Evolutionary conservation across 2,113 vertebrate genomes (phyloP).

Genomic region (Gadus chalcogrammus): DNA sequence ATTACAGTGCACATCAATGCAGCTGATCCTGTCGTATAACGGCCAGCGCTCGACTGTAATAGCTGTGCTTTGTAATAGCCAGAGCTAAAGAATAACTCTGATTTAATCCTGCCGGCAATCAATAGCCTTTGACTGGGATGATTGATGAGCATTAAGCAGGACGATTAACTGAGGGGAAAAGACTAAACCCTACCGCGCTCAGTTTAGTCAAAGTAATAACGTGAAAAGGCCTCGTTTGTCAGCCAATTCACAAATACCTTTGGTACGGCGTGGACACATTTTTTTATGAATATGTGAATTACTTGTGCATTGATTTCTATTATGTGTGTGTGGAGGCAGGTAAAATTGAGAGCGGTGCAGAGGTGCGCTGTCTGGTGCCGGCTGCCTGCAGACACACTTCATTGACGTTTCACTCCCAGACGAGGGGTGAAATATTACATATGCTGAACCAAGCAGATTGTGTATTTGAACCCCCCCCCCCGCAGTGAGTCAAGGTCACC

Average conservation of each 20-base stretch:
- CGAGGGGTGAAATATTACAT: conserved; percentile 55
- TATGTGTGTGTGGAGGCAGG: conserved; percentile 47
- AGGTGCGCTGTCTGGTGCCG: conserved; percentile 26
- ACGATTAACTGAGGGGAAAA: conserved; percentile 63
- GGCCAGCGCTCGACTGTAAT: conserved; percentile 66
- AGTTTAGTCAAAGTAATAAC: conserved; percentile 37
- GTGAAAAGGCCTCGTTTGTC: conserved; percentile 67
- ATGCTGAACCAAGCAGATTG: conserved; percentile 67
- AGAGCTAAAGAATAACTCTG: conserved; percentile 69
- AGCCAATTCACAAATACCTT: conserved; percentile 69
- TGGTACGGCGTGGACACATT: conserved; percentile 59
- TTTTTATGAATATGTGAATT: conserved; percentile 76
- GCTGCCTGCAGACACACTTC: conserved; percentile 55
- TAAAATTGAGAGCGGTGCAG: conserved; percentile 38
- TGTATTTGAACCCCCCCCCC: conserved; percentile 60
- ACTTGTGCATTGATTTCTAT: conserved; percentile 74
- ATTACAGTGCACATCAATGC: conserved; percentile 31
- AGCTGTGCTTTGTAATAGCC: conserved; percentile 68
- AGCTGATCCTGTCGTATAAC: conserved; percentile 45
- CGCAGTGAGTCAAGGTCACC: conserved; percentile 60
- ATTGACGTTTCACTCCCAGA: conserved; percentile 65
- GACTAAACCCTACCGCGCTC: conserved; percentile 54
- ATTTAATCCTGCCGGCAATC: conserved; percentile 72
- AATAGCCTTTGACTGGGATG: conserved; percentile 72
- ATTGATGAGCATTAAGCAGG: conserved; percentile 72